Evolutionary conservation across 1,140 invertebrate species (phyloP).

Genomic region (Bombyx mandarina): DNA sequence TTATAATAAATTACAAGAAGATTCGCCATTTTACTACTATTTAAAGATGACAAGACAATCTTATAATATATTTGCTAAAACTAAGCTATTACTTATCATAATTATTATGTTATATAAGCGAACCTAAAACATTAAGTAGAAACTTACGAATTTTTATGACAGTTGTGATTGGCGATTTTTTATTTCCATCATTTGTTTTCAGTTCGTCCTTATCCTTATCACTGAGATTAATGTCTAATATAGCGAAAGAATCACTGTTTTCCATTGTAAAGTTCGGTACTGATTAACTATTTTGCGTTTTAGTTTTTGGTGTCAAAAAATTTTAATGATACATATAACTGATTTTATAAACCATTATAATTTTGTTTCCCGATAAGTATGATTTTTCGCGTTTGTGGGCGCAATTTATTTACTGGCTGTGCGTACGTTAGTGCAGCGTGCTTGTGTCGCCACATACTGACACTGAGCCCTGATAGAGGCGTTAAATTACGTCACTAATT

Average conservation of each 20-base stretch:
- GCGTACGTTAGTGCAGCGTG: conserved; percentile 33
- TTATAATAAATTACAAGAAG: too few relatives aligned
- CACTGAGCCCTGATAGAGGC: conserved; percentile 19
- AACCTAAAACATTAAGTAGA: too few relatives aligned
- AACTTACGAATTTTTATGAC: conserved; percentile 60
- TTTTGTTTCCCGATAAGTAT: background rate
- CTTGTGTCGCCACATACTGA: conserved; percentile 22
- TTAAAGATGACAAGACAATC: too few relatives aligned
- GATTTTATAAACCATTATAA: background rate
- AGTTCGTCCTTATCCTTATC: conserved; percentile 38
- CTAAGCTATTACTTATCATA: too few relatives aligned
- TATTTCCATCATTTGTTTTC: conserved; percentile 18
- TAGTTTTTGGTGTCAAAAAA: background rate
- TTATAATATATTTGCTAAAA: too few relatives aligned
- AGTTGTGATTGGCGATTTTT: conserved; percentile 30
- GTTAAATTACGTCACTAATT: conserved; percentile 40
- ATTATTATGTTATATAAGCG: too few relatives aligned
- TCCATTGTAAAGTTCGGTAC: conserved; percentile 29
- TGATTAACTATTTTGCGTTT: background rate
- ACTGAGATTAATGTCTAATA: conserved; percentile 50
- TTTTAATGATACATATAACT: background rate
- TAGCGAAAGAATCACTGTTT: conserved; percentile 46
- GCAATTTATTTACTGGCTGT: background rate
- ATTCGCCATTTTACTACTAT: too few relatives aligned
- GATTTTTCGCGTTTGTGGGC: too few relatives aligned